Base-by-base conservation (phyloP, 2,113 vertebrate genomes). In the Talpa occidentalis region DNA sequence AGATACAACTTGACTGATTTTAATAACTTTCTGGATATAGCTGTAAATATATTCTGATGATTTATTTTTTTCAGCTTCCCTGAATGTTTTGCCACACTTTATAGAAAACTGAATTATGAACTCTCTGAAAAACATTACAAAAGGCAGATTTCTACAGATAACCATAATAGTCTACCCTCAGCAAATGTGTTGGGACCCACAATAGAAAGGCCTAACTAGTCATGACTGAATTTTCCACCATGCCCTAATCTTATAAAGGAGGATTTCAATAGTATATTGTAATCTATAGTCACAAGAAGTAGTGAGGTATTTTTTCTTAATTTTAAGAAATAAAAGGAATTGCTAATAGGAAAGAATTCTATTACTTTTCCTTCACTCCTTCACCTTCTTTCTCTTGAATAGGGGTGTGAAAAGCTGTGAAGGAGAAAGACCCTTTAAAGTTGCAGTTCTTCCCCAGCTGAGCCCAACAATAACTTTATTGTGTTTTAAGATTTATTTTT, bases 1-100 rank as follows among this genome's bases (percentile, higher is more conserved):
- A 72, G 24, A 30, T 59, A 66, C 9, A 94, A 59, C 24, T 40
- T 66, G 69, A 78, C 52, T 15, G 6, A 89, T 59, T 74, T 89
- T 73, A 83, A 67, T 10, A 64, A 86, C 37, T 72, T 88, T 52
- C 12, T 37, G 32, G 74, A 81, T 49, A 66, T 35, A 69, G 47
- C 62, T 83, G 11, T 21, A 52, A 81, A 86, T 82, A 56, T 77
- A 60, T 87, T 82, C 62, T 92, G 42, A 32, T 59, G 28, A 76
- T 24, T 64, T 87, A 42, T 49, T 52, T 66, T 86, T 95, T 72
- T 92, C 67, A 95, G n/a, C 40, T 67, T 92, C 52, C 7, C 62
- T 26, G 24, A 83, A 44, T 88, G 7, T 82, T 73, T 90, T 56
- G 40, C 67, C 83, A 40, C 47, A 35, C 66, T 86, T 83, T 67